Evolutionary conservation across 2,113 vertebrate species (phyloP), one percentile per base, ranked within the genome.

Genomic region (Acanthochromis polyacanthus): DNA sequence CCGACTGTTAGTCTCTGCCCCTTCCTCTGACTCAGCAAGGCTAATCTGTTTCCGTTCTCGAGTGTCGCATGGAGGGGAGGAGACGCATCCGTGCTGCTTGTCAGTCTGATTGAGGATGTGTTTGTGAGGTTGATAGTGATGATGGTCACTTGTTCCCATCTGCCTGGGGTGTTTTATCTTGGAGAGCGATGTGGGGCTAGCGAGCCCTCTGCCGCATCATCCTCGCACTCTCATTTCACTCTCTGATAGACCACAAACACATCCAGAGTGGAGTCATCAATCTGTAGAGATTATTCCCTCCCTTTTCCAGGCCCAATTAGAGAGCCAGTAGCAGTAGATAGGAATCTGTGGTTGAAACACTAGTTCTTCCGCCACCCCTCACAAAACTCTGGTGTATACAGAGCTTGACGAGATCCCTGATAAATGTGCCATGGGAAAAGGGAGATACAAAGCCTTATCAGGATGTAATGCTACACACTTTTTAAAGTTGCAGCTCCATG

Each of bases 231-330:
- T 93, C 92, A 92, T 94, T 94, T 93, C 91, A 93, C 91, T 93
- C 90, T 93, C 91, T 94, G 91, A 93, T 93, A 93, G 93, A 94
- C 91, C 93, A 92, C 91, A 92, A 92, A 93, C 89, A 87, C 82
- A 78, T 88, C 82, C 7, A 20, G 75, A 82, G 78, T 67, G 88
- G 79, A 88, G 86, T 93, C 93, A 93, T 93, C 89, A 93, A 90
- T 94, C 93, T 90, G 81, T 46, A 59, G 69, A 87, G 89, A 91
- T 92, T 90, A 92, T 88, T 85, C 84, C 75, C 80, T 62, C 86
- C 81, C 89, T 86, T 85, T n/a, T 79, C 72, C 19, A 71, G 72
- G 88, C 88, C 91, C 90, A 93, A 94, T 94, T 93, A 94, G 90
- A 91, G 76, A 75, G 80, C 73, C 68, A 70, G 75, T 55, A 81